phyloP scores from a whole-genome alignment of 2,113 vertebrate species.

The Hypocryptadius cinnamomeus region DNA sequence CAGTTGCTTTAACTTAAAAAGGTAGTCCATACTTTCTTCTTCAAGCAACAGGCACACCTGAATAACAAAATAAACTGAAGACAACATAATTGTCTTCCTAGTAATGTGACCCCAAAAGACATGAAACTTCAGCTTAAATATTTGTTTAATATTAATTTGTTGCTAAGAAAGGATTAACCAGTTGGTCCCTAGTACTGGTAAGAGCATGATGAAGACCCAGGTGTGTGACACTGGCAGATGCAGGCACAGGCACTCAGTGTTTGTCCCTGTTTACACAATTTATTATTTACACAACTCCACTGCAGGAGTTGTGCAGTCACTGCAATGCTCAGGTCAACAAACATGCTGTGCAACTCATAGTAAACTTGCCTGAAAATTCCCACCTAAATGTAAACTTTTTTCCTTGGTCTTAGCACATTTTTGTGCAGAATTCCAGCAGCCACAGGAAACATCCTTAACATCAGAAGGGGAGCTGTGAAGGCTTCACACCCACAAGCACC shows the following conservation, averaged over 20 bases:
- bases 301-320: background rate
- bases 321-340: background rate
- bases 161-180: background rate
- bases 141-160: background rate
- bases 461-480: background rate
- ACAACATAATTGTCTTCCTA: background rate
- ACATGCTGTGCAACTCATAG: background rate
- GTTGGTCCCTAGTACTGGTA: fast-evolving
- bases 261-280: background rate
- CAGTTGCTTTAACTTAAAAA: background rate
- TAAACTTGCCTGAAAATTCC: background rate
- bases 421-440: background rate
- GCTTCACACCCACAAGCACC: background rate
- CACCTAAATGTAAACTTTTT: background rate
- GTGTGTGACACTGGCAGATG: background rate
- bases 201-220: background rate
- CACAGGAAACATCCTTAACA: background rate
- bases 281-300: background rate
- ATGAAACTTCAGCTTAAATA: background rate
- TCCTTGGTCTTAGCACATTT: background rate
- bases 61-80: background rate
- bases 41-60: background rate
- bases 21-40: background rate
- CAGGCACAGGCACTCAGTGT: background rate
- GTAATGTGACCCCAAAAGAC: background rate